Conservation (phyloP, 1,140 invertebrate genomes). For the Zeugodacus cucurbitae region DNA sequence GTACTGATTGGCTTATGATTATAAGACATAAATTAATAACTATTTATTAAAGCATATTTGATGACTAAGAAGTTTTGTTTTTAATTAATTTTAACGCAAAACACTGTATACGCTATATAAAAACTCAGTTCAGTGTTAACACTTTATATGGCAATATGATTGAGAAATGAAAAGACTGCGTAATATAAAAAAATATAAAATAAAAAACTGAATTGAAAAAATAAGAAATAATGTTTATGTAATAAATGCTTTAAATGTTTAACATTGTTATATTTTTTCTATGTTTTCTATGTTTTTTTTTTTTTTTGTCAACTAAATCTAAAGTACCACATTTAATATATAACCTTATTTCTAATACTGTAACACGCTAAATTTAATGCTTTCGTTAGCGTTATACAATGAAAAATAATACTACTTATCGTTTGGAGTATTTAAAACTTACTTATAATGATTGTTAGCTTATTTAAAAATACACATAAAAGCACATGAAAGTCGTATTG, state of each 20-base stretch:
- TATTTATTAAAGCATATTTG: neutral
- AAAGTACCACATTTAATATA: no score
- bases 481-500: neutral
- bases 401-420: neutral
- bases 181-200: no score
- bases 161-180: no score
- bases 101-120: neutral
- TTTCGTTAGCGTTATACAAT: neutral
- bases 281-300: no score
- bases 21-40: neutral
- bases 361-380: neutral
- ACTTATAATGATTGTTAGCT: neutral
- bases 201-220: no score
- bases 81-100: neutral
- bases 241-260: no score
- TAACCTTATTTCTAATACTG: neutral
- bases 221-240: no score
- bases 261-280: no score
- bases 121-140: conserved; percentile 5
- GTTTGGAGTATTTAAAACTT: neutral
- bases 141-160: neutral
- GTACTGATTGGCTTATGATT: neutral
- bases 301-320: no score
- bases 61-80: neutral
- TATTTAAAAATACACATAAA: neutral